Conservation (phyloP, 2,888 invertebrate species). For the Eudemis profundana region DNA sequence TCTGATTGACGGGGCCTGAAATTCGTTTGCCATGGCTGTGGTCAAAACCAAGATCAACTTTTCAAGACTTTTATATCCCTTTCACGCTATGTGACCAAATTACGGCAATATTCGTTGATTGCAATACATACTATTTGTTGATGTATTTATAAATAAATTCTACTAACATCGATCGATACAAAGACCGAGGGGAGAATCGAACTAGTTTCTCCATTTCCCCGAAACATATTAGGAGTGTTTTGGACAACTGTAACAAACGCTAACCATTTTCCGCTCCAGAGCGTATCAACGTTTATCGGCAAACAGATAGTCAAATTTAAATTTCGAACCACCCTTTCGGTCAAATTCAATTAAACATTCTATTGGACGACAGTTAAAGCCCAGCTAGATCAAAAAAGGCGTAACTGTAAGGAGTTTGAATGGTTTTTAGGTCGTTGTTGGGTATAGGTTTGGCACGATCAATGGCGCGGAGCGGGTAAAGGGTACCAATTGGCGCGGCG, state of each 20-base stretch:
- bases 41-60: too few relatives aligned
- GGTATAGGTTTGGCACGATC: conserved; percentile 19
- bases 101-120: too few relatives aligned
- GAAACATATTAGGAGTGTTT: too few relatives aligned
- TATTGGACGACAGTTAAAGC: conserved; percentile 60
- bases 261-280: background rate
- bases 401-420: background rate
- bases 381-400: conserved; percentile 12
- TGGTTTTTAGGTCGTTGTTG: background rate
- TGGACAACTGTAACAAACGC: too few relatives aligned
- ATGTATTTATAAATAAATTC: background rate
- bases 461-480: conserved; percentile 57
- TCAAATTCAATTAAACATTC: conserved; percentile 80
- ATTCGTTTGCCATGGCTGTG: too few relatives aligned
- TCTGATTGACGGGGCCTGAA: too few relatives aligned
- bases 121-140: background rate
- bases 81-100: too few relatives aligned
- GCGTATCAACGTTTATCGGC: conserved; percentile 10
- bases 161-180: background rate
- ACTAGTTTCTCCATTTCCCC: too few relatives aligned
- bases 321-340: conserved; percentile 71
- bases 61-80: too few relatives aligned
- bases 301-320: conserved; percentile 46
- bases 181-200: too few relatives aligned
- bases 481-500: conserved; percentile 73